phyloP scores from a whole-genome alignment of 2,113 vertebrate species.

The Pituophis catenifer region DNA sequence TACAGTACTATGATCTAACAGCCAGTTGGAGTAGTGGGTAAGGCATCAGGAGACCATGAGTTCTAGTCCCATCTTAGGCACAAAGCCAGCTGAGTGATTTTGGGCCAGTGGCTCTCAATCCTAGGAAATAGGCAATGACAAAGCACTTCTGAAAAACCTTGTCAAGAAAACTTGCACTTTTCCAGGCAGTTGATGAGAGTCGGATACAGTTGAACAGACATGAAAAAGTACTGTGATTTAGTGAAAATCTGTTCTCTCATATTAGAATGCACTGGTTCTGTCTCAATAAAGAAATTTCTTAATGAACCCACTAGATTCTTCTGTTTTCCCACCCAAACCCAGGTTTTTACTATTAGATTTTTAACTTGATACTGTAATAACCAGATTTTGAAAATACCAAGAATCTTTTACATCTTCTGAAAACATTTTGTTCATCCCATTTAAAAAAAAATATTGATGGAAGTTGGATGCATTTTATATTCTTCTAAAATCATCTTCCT shows the following conservation, averaged over 20 bases:
- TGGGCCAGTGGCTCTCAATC: neutral
- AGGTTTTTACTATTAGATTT: conserved; percentile 15
- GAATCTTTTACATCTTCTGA: neutral
- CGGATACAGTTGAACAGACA: neutral
- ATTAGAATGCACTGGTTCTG: neutral
- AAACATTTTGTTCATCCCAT: neutral
- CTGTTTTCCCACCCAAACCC: neutral
- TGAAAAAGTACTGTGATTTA: neutral
- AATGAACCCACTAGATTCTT: neutral
- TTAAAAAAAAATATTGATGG: neutral
- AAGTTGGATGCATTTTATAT: conserved; percentile 3
- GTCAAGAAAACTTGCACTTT: neutral
- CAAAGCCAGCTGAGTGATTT: neutral
- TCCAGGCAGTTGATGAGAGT: neutral
- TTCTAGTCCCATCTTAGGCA: neutral
- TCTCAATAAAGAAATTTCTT: neutral
- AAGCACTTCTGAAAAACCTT: neutral
- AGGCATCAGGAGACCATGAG: neutral
- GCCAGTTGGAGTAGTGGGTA: neutral
- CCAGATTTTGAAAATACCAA: rapidly evolving
- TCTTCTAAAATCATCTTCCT: neutral
- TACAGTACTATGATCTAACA: neutral
- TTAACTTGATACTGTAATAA: neutral
- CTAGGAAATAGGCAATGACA: neutral
- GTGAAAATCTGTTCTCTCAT: neutral